Conservation (phyloP, 2,113 vertebrate species). For the Burhinus bistriatus region DNA sequence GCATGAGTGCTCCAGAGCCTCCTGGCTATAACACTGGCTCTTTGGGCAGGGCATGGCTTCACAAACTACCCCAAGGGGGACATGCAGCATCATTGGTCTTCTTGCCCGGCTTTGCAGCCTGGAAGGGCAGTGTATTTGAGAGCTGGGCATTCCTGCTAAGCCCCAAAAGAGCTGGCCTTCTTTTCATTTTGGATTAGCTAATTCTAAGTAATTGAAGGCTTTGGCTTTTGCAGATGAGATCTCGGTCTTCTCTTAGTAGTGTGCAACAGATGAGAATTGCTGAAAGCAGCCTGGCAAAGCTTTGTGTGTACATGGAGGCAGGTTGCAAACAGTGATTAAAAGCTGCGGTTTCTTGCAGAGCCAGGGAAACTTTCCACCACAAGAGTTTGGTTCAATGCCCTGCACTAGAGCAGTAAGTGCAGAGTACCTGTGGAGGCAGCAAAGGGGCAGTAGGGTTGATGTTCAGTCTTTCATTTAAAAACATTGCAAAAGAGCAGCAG, state of each 20-base stretch:
- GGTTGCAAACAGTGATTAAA: not conserved
- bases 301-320: not conserved
- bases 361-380: not conserved
- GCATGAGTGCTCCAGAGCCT: not conserved
- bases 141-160: not conserved
- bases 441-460: not conserved
- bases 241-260: not conserved
- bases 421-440: not conserved
- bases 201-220: not conserved
- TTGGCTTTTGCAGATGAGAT: not conserved
- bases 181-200: not conserved
- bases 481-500: not conserved
- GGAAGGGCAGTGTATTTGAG: not conserved
- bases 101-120: not conserved
- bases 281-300: not conserved
- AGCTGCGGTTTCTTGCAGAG: not conserved
- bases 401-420: not conserved
- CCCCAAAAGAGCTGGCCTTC: not conserved
- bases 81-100: not conserved
- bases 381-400: not conserved
- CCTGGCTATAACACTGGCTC: too few relatives aligned
- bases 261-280: not conserved
- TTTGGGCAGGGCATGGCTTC: not conserved
- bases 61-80: rapidly evolving
- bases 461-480: not conserved